Percentiles rank a stretch among this genome's conserved stretches.
These are phyloP conservation scores for Anhinga rufa DNA, from an alignment of 2,113 vertebrate species.

Conservation along the genomic window DNA sequence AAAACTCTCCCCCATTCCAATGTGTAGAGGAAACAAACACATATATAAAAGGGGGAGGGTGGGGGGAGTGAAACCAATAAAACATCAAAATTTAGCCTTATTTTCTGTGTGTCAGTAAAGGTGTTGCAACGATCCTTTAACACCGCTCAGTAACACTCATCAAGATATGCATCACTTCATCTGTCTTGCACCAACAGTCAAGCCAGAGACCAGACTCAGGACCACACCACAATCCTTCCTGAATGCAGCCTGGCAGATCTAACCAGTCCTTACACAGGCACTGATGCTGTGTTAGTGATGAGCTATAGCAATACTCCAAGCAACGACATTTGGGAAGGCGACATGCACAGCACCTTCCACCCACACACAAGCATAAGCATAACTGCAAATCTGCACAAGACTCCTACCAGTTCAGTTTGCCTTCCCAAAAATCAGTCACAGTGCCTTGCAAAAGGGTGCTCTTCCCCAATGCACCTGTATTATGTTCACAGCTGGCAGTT, in stretches of 20 bases:
- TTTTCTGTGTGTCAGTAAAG: not conserved
- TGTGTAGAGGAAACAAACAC: not conserved
- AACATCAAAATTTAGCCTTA: not conserved
- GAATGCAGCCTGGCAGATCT: not conserved
- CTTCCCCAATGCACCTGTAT: not conserved
- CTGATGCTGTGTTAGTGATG: rapidly evolving
- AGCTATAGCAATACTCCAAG: not conserved
- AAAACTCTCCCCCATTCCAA: not conserved
- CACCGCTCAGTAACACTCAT: not conserved
- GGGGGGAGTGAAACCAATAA: not conserved
- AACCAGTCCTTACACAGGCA: no score
- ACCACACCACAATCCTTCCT: rapidly evolving
- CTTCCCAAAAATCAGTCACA: not conserved
- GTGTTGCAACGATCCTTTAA: rapidly evolving
- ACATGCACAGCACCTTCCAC: not conserved
- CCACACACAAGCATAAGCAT: not conserved
- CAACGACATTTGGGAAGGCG: not conserved
- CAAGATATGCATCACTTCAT: not conserved
- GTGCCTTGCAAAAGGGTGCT: not conserved
- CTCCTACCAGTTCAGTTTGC: rapidly evolving
- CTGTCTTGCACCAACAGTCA: rapidly evolving
- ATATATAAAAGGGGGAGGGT: not conserved
- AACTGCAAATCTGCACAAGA: not conserved
- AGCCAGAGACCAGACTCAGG: not conserved
- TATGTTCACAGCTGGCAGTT: not conserved